phyloP scores from a whole-genome alignment of 2,113 vertebrate genomes.

The Passer montanus region DNA sequence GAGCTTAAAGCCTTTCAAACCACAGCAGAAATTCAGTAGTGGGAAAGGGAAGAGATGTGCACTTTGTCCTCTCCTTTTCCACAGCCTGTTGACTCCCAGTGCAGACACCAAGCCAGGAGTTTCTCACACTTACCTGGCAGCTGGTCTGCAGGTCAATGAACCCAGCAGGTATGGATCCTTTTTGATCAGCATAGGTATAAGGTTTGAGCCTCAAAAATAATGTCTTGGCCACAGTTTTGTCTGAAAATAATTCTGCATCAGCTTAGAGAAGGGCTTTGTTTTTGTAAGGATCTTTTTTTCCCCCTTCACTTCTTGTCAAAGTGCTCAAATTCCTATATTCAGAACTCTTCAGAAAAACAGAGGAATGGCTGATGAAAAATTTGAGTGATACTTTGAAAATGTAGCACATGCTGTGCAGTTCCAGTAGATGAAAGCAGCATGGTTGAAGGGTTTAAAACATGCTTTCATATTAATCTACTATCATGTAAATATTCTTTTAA shows the following conservation, averaged over 20 bases:
- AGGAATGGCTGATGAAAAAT: slow-evolving; percentile 9
- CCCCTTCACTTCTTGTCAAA: not conserved
- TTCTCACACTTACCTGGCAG: not conserved
- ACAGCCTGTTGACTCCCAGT: not conserved
- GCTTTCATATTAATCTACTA: slow-evolving; percentile 23
- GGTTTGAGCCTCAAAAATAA: not conserved
- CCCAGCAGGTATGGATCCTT: not conserved
- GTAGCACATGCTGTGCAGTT: not conserved
- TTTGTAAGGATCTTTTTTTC: not conserved
- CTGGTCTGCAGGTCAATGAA: not conserved
- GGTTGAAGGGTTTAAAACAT: slow-evolving; percentile 10
- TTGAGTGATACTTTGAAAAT: slow-evolving; percentile 18
- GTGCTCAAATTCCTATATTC: not conserved
- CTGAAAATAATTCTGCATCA: not conserved
- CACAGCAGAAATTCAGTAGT: not conserved
- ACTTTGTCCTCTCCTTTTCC: not conserved
- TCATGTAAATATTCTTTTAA: slow-evolving; percentile 22
- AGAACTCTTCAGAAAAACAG: not conserved
- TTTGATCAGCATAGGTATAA: not conserved
- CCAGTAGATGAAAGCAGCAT: not conserved
- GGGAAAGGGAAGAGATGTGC: not conserved
- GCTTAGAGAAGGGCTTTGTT: not conserved
- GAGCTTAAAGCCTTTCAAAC: not conserved
- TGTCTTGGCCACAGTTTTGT: not conserved
- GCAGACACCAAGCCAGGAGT: not conserved